Base-by-base conservation (phyloP, 1,140 invertebrate genomes). In the Pollicipes pollicipes region DNA sequence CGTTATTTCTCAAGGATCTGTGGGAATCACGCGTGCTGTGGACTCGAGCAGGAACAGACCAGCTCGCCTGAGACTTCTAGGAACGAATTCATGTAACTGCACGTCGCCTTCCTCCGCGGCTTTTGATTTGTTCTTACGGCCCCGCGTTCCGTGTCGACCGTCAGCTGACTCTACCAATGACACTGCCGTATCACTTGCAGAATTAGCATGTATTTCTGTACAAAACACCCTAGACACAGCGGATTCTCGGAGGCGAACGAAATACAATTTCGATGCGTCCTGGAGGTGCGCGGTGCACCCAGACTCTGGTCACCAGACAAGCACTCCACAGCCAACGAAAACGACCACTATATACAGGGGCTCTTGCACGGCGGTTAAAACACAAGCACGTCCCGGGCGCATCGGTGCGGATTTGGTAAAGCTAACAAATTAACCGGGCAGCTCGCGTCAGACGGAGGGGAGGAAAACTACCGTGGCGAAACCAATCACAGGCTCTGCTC, bases 201-300 rank as follows among this genome's bases (percentile, higher is more conserved):
- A 58, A 58, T 58, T 58, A 58, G 45, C 45, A 58, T 58, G 45
- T 58, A 58, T 58, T 58, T 58, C 45, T 58, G 45, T 58, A 58
- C 45, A 58, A 58, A 58, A 58, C 45, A 58, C 45, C 45, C 45
- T 58, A 58, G 45, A 58, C 45, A 58, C 45, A 58, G 45, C 45
- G 45, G 45, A 58, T 21, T 58, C 45, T 58, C 45, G 45, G 45
- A 58, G 45, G 45, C 45, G 45, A 58, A 58, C 45, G 24, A 58
- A 58, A 58, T 58, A 58, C 45, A 58, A 58, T 58, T 58, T 58
- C 24, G 45, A 58, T 21, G 45, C 45, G 45, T 58, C 45, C 24
- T 58, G 45, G 13, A 58, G 45, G 45, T 58, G 45, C 45, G 21
- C 45, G 45, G 45, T 58, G 45, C 8, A 21, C 45, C 45, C 45